A percentile compares a stretch with the other conserved stretches of the same genome.
Conservation (phyloP, 1,140 invertebrate genomes). For the Anastrepha ludens region DNA sequence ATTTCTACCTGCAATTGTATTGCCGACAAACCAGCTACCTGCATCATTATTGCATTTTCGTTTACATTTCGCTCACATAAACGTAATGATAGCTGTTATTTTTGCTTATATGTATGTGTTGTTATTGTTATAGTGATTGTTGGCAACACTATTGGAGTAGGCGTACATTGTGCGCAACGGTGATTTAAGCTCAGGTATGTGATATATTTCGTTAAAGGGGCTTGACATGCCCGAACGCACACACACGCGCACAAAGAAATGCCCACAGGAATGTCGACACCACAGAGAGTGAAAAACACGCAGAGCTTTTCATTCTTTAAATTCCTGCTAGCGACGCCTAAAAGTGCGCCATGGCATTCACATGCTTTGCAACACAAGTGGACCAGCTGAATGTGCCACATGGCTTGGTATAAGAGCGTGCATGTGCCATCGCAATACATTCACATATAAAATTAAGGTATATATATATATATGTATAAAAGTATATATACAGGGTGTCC, state of each 20-base stretch:
- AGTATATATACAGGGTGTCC: too few species aligned
- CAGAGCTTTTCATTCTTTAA: conserved; percentile 19
- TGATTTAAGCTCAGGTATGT: conserved; percentile 35
- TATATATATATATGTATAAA: too few species aligned
- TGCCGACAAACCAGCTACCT: not conserved
- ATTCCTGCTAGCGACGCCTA: not conserved
- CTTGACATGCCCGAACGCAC: not conserved
- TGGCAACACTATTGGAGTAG: not conserved
- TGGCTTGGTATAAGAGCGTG: not conserved
- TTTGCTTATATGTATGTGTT: not conserved
- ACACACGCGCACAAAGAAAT: not conserved
- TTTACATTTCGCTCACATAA: not conserved
- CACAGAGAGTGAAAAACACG: not conserved
- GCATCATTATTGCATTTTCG: conserved; percentile 1
- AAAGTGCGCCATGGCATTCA: not conserved
- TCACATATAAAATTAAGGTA: too few species aligned
- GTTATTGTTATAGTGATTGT: not conserved
- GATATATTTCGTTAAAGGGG: conserved; percentile 31
- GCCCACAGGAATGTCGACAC: not conserved
- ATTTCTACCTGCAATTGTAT: not conserved
- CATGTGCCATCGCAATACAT: not conserved
- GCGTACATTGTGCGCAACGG: not conserved
- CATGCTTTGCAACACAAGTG: not conserved
- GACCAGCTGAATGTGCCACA: too few species aligned
- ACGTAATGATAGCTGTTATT: conserved; percentile 18